Base-by-base conservation (phyloP, 2,888 invertebrate genomes). In the Agonopterix alstromeriana region DNA sequence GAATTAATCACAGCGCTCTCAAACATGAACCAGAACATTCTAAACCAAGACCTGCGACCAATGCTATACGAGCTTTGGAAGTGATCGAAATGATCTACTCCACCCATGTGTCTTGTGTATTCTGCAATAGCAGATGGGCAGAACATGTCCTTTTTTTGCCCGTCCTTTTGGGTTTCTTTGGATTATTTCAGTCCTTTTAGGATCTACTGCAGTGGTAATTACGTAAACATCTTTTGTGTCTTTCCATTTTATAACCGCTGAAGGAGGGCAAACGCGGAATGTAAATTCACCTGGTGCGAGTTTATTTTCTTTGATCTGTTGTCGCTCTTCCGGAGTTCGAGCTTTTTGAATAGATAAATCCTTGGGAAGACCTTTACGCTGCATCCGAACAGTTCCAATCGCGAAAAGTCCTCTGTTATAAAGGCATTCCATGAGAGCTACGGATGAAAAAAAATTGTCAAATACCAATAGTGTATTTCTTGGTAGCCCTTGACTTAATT, bases 121-220 rank as follows among this genome's bases (percentile, higher is more conserved):
- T 14, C 14, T 14, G 14, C 14, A 36, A 36, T 36, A 9, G 36
- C 49, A 61, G 53, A 8, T 8, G 53, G 63, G 65, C 12, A 66
- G 56, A 52, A 67, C 56, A 7, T 64, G 57, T 48, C 3, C n/a
- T 44, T 60, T 54, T 68, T 43, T 63, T 53, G 35, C 68, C 36
- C 70, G 54, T 70, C 62, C 47, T 63, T 66, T 60, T 70, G 66
- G 35, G 65, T n/a, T 69, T 51, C 67, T 62, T 51, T 67, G 11
- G 46, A 41, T 49, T 40, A 50, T 47, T 35, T 61, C 58, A 10
- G 5, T 10, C 10, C 10, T 36, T 8, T 8, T 46, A 47, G 63
- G 63, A 5, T 62, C 48, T 55, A 59, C 58, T 36, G 65, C 65
- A 38, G 65, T 62, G 5, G 64, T 51, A 27, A 57, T 55, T 8